phyloP scores from a whole-genome alignment of 2,113 vertebrate genomes.

The Opisthocomus hoazin region DNA sequence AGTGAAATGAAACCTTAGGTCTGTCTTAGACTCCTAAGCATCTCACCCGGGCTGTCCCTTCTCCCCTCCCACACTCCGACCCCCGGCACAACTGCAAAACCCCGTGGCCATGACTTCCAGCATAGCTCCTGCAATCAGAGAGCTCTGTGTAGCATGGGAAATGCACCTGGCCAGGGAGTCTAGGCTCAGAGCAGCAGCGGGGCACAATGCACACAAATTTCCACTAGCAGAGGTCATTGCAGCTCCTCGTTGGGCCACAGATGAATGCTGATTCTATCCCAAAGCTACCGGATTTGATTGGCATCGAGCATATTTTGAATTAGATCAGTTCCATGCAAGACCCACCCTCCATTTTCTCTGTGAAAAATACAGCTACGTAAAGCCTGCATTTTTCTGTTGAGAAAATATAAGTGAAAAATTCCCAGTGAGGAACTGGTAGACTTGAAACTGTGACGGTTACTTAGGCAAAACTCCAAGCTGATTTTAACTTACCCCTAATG shows the following conservation, averaged over 20 bases:
- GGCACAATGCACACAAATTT: not conserved
- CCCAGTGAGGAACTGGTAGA: not conserved
- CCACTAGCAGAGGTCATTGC: not conserved
- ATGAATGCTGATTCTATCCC: not conserved
- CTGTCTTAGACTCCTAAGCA: not conserved
- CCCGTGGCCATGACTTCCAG: not conserved
- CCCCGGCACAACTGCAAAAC: accelerated
- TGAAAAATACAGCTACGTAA: not conserved
- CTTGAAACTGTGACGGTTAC: not conserved
- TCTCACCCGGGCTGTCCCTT: not conserved
- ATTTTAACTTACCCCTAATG: not conserved
- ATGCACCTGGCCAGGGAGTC: not conserved
- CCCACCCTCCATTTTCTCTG: not conserved
- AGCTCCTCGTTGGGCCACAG: not conserved
- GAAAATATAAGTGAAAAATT: not conserved
- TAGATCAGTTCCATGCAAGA: not conserved
- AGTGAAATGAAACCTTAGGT: not conserved
- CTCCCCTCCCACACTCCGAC: not conserved
- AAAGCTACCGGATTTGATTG: not conserved
- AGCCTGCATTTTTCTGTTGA: not conserved
- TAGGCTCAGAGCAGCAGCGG: not conserved
- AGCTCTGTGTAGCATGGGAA: not conserved
- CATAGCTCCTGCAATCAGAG: not conserved
- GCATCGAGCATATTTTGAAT: not conserved
- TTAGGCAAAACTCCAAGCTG: not conserved